Conservation (phyloP, 2,888 invertebrate species). For the Pseudanteris insignis region DNA sequence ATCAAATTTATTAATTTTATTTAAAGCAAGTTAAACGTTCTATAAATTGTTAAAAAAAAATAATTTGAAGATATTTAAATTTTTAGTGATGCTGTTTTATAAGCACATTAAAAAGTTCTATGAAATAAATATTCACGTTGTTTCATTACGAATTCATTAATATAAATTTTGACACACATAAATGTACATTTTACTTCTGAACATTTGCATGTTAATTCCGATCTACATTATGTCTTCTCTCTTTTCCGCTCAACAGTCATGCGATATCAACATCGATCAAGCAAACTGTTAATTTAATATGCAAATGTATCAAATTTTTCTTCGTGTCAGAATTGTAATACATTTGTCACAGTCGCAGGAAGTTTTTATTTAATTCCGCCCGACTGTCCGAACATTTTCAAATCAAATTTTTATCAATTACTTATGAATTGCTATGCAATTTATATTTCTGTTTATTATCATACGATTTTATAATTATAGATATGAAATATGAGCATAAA, state of each 20-base stretch:
- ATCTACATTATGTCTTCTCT: conserved; percentile 24
- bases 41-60: not conserved
- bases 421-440: too few species aligned
- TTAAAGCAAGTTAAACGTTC: too few species aligned
- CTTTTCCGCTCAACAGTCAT: conserved; percentile 13
- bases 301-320: conserved; percentile 16
- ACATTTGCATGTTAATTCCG: conserved; percentile 28
- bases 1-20: too few species aligned
- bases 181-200: conserved; percentile 21
- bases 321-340: conserved; percentile 17
- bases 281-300: conserved; percentile 19
- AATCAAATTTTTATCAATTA: too few species aligned
- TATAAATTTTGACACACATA: conserved; percentile 16
- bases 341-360: conserved; percentile 26
- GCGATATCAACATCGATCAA: conserved; percentile 31
- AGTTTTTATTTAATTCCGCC: conserved; percentile 20
- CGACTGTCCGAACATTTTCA: too few species aligned
- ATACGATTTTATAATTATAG: too few species aligned
- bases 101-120: too few species aligned
- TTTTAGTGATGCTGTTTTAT: too few species aligned
- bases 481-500: too few species aligned
- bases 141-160: too few species aligned
- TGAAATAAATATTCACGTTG: too few species aligned
- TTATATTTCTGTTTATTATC: too few species aligned
- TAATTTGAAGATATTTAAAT: not conserved